Base-by-base conservation (phyloP, 1,140 invertebrate species). In the Apis dorsata region DNA sequence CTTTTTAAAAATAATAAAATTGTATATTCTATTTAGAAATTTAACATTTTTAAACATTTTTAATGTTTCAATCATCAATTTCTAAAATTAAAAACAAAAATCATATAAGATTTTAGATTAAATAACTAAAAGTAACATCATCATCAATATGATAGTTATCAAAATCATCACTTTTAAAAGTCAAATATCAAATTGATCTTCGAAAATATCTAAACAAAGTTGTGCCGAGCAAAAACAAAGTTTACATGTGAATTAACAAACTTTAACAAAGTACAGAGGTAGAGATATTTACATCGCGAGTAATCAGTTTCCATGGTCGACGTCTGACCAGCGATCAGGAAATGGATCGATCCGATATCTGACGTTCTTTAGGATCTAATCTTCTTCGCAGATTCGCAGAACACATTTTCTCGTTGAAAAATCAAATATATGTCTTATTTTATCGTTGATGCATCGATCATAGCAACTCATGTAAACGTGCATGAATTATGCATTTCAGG, bases 281-380 rank as follows among this genome's bases (percentile, higher is more conserved):
- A 49, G 10, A 60, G 70, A 73, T 73, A 80, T 80, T 57, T 28
- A 4, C 79, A 15, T 57, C 70, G n/a, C 15, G 17, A 59, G 19
- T 44, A 63, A 55, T 59, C 69, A 24, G 51, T 73, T 65, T 57
- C 24, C 60, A 80, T 57, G 60, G 60, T 51, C 60, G 59, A 73
- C 60, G 44, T 80, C 70, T 66, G 49, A 65, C 70, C 60, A 63
- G 24, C 21, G 7, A 44, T 44, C 34, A 44, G 34, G 34, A 44
- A 44, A 21, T 13, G 70, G 15, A 80, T 70, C 77, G 68, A 79
- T 80, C 73, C 79, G 24, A 80, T 74, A 74, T 80, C 60, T 70
- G 70, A 49, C 60, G 51, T 44, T 28, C 60, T 73, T 65, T 65
- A 70, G 68, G 68, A 71, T 71, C 78, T 79, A 79, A 79, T 79